Percentiles rank a stretch among this genome's conserved stretches.
Conservation (phyloP, 2,888 invertebrate genomes). For the Drosophila ustulata region DNA sequence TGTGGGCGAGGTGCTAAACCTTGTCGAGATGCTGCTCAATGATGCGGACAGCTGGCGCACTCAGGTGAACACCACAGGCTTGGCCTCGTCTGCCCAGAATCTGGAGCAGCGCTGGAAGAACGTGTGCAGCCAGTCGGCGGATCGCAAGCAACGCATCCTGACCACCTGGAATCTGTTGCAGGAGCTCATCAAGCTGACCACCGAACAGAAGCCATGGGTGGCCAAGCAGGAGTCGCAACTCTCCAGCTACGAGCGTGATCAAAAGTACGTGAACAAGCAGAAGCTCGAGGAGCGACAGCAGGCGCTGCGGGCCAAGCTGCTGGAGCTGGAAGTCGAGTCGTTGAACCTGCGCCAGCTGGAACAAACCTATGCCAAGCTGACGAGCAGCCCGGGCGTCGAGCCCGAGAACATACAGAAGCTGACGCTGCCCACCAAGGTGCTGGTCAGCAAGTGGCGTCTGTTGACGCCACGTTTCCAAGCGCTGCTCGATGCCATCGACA, state of each 20-base stretch:
- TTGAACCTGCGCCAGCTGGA: conserved; percentile 88
- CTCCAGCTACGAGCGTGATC: conserved; percentile 87
- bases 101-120: conserved; percentile 92
- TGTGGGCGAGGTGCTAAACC: conserved; percentile 91
- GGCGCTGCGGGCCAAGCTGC: conserved; percentile 86
- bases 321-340: conserved; percentile 86
- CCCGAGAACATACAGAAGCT: conserved; percentile 89
- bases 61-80: conserved; percentile 89
- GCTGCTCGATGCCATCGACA: conserved; percentile 87
- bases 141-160: conserved; percentile 89
- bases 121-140: conserved; percentile 90
- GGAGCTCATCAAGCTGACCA: conserved; percentile 86
- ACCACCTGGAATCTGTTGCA: conserved; percentile 87
- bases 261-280: conserved; percentile 87
- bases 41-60: conserved; percentile 91
- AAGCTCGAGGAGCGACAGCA: conserved; percentile 87
- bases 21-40: conserved; percentile 91
- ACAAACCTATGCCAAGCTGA: conserved; percentile 89
- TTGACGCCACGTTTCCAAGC: conserved; percentile 87
- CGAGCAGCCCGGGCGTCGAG: conserved; percentile 89
- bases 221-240: conserved; percentile 88
- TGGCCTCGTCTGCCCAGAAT: conserved; percentile 89
- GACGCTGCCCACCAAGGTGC: conserved; percentile 87
- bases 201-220: conserved; percentile 88
- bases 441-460: conserved; percentile 89